These are phyloP conservation scores for Pegoplata infirma DNA, from an alignment of 2,888 invertebrate species.

Conservation along the genomic window DNA sequence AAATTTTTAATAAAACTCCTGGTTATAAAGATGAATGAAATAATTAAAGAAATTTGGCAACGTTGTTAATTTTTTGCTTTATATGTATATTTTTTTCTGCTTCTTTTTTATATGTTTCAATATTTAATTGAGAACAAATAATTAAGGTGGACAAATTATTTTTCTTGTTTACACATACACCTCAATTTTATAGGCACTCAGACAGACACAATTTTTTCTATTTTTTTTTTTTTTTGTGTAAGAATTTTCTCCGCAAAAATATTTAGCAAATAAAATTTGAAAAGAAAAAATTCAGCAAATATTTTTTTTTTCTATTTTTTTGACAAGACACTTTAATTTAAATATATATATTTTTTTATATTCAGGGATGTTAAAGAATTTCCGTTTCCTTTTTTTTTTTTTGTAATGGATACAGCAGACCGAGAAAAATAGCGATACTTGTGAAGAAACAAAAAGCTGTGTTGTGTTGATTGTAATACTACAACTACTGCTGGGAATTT, in stretches of 20 bases:
- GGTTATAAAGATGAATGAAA: background rate
- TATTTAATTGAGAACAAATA: conserved; percentile 18
- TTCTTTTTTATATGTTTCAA: background rate
- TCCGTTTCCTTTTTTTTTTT: conserved; percentile 8
- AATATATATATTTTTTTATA: background rate
- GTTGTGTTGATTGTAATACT: conserved; percentile 18
- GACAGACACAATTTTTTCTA: conserved; percentile 25
- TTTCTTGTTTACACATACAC: no score
- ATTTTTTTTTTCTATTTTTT: no score
- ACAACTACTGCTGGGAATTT: conserved; percentile 11
- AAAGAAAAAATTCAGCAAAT: conserved; percentile 44
- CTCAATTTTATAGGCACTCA: conserved; percentile 46
- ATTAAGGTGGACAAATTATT: conserved; percentile 29
- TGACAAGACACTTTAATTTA: conserved; percentile 35
- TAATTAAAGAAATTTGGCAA: conserved; percentile 51
- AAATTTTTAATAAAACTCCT: conserved; percentile 8
- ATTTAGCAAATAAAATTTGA: background rate
- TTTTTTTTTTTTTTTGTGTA: no score
- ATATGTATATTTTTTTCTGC: background rate
- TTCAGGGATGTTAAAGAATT: conserved; percentile 18
- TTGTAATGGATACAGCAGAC: background rate
- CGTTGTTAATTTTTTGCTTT: conserved; percentile 35
- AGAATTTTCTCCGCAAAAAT: background rate
- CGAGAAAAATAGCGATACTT: no score
- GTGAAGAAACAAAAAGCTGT: no score